phyloP scores from a whole-genome alignment of 2,888 invertebrate genomes.

The Pomacea canaliculata region DNA sequence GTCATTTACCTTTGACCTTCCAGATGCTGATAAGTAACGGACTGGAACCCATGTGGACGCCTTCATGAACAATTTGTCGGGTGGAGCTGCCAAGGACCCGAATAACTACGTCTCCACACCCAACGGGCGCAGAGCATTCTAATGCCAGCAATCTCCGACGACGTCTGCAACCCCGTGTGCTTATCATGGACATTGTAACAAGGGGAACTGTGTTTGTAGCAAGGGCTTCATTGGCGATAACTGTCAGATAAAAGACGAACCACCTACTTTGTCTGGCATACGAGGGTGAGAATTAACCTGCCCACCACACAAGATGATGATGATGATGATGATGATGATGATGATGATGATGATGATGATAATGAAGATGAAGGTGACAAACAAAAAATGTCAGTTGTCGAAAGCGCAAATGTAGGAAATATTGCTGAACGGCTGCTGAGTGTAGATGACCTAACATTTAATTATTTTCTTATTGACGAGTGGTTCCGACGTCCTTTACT shows the following conservation, averaged over 20 bases:
- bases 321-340: too few species aligned
- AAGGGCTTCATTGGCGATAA: slow-evolving; percentile 15
- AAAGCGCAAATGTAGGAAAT: too few species aligned
- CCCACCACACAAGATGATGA: too few species aligned
- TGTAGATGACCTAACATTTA: too few species aligned
- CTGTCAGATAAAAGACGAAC: slow-evolving; percentile 12
- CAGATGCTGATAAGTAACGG: slow-evolving; percentile 8
- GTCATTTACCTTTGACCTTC: too few species aligned
- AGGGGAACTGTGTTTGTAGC: slow-evolving; percentile 1
- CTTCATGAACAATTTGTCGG: slow-evolving; percentile 12
- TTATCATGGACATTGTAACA: slow-evolving; percentile 11
- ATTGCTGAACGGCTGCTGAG: too few species aligned
- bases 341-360: too few species aligned
- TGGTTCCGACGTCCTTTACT: too few species aligned
- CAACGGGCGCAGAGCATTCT: not conserved
- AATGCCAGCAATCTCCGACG: slow-evolving; percentile 4
- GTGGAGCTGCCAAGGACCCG: slow-evolving; percentile 5
- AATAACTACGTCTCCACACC: slow-evolving; percentile 13
- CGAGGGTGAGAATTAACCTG: slow-evolving; percentile 13
- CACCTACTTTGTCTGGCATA: slow-evolving; percentile 1
- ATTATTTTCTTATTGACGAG: too few species aligned
- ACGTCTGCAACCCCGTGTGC: slow-evolving; percentile 14
- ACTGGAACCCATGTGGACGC: slow-evolving; percentile 6
- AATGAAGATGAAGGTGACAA: too few species aligned
- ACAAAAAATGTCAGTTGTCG: too few species aligned